Conservation (phyloP, 35 echinoderm and acorn worm genomes). For the Apostichopus parvimensis region DNA sequence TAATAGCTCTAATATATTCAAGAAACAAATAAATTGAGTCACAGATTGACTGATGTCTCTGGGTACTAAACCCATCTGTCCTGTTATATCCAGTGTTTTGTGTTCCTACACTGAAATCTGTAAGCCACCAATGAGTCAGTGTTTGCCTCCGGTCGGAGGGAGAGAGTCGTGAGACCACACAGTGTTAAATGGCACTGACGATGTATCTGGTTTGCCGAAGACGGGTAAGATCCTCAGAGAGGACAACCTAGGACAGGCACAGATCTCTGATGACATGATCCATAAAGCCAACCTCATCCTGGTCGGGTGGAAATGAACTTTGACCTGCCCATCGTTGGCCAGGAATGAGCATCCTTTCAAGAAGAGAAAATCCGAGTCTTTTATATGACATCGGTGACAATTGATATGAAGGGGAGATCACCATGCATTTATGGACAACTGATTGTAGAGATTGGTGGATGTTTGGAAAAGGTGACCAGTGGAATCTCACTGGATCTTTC, state of each 20-base stretch:
- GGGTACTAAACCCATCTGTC: no score
- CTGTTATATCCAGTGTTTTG: no score
- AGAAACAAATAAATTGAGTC: background rate
- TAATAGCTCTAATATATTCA: background rate
- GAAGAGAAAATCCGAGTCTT: background rate
- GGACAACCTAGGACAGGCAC: slow-evolving; percentile 56
- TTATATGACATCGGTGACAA: no score
- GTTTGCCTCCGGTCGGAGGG: background rate
- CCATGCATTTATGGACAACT: background rate
- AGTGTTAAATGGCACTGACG: background rate
- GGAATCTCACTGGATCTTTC: no score
- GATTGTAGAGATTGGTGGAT: background rate
- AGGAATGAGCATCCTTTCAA: background rate
- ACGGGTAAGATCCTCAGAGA: slow-evolving; percentile 56
- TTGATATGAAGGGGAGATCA: background rate
- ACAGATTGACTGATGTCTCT: no score
- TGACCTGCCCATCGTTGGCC: background rate
- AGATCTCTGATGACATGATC: background rate
- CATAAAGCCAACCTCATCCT: background rate
- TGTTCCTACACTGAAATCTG: no score
- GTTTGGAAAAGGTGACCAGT: background rate
- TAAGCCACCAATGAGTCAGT: background rate
- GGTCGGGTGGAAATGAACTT: background rate
- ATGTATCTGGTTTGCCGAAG: slow-evolving; percentile 21
- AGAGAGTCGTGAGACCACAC: background rate